Evolutionary conservation across 2,113 vertebrate species (phyloP), one percentile per base, ranked within the genome.

Genomic region (Rana temporaria): DNA sequence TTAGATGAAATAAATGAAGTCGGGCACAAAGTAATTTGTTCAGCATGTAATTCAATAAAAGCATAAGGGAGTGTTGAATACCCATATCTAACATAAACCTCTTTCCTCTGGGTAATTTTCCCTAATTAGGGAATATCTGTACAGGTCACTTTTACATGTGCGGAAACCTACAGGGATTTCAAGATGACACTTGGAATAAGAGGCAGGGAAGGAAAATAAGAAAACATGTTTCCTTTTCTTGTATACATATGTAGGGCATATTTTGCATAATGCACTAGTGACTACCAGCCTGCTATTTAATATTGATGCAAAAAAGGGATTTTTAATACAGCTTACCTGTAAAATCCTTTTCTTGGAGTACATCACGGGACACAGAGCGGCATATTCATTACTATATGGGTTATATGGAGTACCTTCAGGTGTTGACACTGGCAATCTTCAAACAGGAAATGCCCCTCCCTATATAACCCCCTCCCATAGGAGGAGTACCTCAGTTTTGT

Each of bases 41-140:
- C 20, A 26, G 78, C 32, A 48, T 24, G 20, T 80, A 80, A 70
- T 80, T 70, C 7, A 71, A 60, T 80, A 42, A 60, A n/a, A 20
- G 18, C 26, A 16, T 77, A 24, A 32, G 56, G 42, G 42, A 76
- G 60, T 9, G 63, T 55, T 34, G 48, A 57, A 20, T 59, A 55
- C 24, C 63, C 65, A 59, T 59, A 34, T 57, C 64, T 79, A 42
- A 69, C 59, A 32, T 22, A 79, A 68, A 59, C 16, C 66, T 8
- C 34, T 24, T 26, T 48, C 55, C 78, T 60, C 20, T 67, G 64
- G 53, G 32, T 79, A 16, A 68, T 68, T 78, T 67, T 69, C 77
- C 15, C 14, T 79, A 57, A 38, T 42, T 79, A 38, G 64, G 75
- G 17, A 78, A 66, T 34, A 34, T 56, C 19, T 38, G 55, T 24